Conservation (phyloP, 35 echinoderm and acorn worm species). For the Amphiura filiformis region DNA sequence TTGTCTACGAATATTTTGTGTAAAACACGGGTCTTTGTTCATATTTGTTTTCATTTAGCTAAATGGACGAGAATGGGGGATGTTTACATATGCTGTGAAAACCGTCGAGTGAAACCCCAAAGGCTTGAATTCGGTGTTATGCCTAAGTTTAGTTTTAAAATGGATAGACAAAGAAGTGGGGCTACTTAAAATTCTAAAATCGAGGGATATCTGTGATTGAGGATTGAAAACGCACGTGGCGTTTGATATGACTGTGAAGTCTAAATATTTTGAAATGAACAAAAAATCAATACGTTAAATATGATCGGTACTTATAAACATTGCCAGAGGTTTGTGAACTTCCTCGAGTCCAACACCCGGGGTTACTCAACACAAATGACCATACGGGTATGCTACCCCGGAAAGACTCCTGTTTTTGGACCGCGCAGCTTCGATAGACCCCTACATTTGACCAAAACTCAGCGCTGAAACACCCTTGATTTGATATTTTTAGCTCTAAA, state of each 20-base stretch:
- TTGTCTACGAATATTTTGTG: not conserved
- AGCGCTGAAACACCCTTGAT: too few species aligned
- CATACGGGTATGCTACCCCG: too few species aligned
- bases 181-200: not conserved
- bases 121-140: not conserved
- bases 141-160: not conserved
- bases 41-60: not conserved
- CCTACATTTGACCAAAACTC: too few species aligned
- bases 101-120: not conserved
- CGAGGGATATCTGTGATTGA: not conserved
- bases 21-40: not conserved
- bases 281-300: not conserved
- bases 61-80: not conserved
- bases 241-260: not conserved
- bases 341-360: too few species aligned
- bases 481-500: too few species aligned
- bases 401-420: too few species aligned
- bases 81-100: not conserved
- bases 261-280: conserved; percentile 4
- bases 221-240: not conserved
- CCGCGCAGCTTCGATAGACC: too few species aligned
- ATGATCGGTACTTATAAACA: too few species aligned
- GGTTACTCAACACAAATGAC: too few species aligned
- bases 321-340: too few species aligned
- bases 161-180: not conserved